These are phyloP conservation scores for Pardosa pseudoannulata DNA, from an alignment of 2,888 invertebrate genomes.

Conservation along the genomic window DNA sequence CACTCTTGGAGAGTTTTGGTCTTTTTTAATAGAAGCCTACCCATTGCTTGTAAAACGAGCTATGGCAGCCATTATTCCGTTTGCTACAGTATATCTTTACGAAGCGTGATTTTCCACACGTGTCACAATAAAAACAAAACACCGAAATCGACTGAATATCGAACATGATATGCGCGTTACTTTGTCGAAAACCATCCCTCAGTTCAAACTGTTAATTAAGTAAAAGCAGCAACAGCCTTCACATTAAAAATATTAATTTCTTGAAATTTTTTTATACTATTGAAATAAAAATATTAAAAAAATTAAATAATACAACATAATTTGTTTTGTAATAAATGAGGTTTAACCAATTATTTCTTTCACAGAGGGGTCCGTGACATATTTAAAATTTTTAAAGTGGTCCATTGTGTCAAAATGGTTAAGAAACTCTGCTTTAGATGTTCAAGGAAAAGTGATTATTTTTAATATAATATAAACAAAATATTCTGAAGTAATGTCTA, in stretches of 20 bases:
- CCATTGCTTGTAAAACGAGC: conserved; percentile 9
- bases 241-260: conserved; percentile 44
- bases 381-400: conserved; percentile 55
- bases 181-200: conserved; percentile 50
- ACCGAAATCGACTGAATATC: conserved; percentile 38
- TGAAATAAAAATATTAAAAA: too few relatives aligned
- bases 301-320: background rate
- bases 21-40: background rate
- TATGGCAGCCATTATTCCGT: conserved; percentile 55
- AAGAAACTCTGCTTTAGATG: conserved; percentile 50
- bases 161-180: conserved; percentile 48
- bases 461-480: too few relatives aligned
- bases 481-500: too few relatives aligned
- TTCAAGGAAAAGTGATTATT: too few relatives aligned
- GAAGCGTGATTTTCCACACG: conserved; percentile 41
- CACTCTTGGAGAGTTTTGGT: conserved; percentile 13
- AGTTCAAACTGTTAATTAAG: conserved; percentile 37
- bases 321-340: conserved; percentile 14
- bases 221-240: conserved; percentile 37
- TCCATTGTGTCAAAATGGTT: conserved; percentile 57
- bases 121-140: conserved; percentile 27
- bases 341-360: conserved; percentile 48
- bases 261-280: conserved; percentile 36
- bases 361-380: conserved; percentile 58
- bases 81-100: conserved; percentile 48